These are phyloP conservation scores for Masticophis lateralis DNA, from an alignment of 2,797 vertebrate genomes.

Conservation along the genomic window DNA sequence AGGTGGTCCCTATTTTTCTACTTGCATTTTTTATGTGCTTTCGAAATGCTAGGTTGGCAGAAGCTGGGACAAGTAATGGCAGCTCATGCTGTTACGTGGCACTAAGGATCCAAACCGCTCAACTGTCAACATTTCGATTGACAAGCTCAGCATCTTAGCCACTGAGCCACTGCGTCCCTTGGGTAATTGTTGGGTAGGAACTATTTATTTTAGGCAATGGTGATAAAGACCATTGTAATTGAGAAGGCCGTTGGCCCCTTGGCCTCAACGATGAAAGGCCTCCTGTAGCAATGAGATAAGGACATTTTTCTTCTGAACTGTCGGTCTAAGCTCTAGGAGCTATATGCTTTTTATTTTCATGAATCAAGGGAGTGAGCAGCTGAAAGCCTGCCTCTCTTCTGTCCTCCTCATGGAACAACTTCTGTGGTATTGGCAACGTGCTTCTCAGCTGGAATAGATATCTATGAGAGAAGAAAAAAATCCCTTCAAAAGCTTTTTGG, in stretches of 20 bases:
- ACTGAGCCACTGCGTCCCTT: too few relatives aligned
- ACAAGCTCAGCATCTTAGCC: too few relatives aligned
- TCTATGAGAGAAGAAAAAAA: not conserved
- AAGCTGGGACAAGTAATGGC: too few relatives aligned
- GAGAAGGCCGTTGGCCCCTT: not conserved
- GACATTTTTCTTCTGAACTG: not conserved
- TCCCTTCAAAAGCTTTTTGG: conserved; percentile 61
- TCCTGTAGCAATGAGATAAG: not conserved
- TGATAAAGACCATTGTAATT: not conserved
- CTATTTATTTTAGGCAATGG: not conserved
- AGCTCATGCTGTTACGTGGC: too few relatives aligned
- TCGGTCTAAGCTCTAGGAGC: not conserved
- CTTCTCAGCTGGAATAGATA: not conserved
- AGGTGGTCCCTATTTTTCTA: too few relatives aligned
- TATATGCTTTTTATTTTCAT: not conserved
- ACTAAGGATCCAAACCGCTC: too few relatives aligned
- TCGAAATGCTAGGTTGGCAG: too few relatives aligned
- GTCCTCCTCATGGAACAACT: conserved; percentile 45
- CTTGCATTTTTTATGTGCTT: too few relatives aligned
- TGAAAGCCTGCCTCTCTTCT: conserved; percentile 27
- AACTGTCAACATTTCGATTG: too few relatives aligned
- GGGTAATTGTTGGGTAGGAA: not conserved
- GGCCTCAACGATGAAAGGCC: not conserved
- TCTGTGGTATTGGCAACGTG: conserved; percentile 26
- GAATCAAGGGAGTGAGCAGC: conserved; percentile 45